Conservation (phyloP, 2,888 invertebrate genomes). For the Polyommatus icarus region DNA sequence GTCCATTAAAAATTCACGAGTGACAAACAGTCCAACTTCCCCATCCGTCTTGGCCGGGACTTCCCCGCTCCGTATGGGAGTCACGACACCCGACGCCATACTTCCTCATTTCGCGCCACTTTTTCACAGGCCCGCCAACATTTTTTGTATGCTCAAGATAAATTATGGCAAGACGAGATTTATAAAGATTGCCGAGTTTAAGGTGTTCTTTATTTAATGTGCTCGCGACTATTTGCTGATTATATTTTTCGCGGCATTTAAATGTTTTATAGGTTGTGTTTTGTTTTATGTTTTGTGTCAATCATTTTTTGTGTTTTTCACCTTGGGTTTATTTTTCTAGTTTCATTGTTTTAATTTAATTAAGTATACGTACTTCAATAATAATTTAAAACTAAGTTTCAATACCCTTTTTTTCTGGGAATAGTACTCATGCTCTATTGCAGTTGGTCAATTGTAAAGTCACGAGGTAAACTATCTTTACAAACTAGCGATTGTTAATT, state of each 20-base stretch:
- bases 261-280: neutral
- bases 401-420: no score
- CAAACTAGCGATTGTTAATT: no score
- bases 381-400: no score
- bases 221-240: neutral
- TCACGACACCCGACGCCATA: constrained; percentile 40
- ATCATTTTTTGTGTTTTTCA: neutral
- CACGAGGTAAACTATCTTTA: no score
- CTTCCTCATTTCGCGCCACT: constrained; percentile 43
- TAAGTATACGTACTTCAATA: no score
- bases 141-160: constrained; percentile 41
- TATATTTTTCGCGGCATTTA: neutral
- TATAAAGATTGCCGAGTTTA: constrained; percentile 36
- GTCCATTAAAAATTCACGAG: constrained; percentile 15
- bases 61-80: constrained; percentile 37
- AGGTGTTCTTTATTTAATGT: constrained; percentile 24
- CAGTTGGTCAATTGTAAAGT: no score
- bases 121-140: constrained; percentile 40
- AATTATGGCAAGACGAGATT: constrained; percentile 40
- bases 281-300: neutral
- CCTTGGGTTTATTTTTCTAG: neutral
- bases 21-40: neutral
- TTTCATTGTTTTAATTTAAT: neutral
- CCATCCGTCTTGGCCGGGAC: constrained; percentile 13
- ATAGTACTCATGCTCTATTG: no score